Evolutionary conservation across 2,797 vertebrate genomes (phyloP), one percentile per base, ranked within the genome.

Genomic region (Urophycis tenuis): DNA sequence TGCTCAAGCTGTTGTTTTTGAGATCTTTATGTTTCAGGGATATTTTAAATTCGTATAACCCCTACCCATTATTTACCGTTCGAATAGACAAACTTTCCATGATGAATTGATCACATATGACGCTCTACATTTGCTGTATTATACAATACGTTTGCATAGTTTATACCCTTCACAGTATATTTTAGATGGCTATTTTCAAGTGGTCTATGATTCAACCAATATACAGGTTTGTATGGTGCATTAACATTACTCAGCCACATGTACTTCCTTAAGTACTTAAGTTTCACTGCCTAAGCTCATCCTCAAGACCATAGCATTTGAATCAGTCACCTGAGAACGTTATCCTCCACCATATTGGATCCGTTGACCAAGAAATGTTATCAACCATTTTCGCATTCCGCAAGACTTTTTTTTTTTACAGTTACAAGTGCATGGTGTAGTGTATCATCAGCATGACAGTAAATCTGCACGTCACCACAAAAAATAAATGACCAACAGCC

Each of bases 371-470:
- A 89, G 76, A 85, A 83, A 80, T 85, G 71, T 82, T 86, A 84
- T 83, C 87, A 85, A 83, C 88, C 88, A 91, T 91, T 87, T 86
- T 85, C 86, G 88, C 91, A 92, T 92, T 87, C 77, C 25, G 82
- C 86, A 87, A 89, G 89, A 67, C 11, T 11, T 12, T 67, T 67
- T 25, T 1, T 67, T 87, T 86, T 87, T 88, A 90, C 90, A 86
- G 84, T 88, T 89, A 87, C 90, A 90, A 85, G 90, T 92, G 93
- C 93, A 94, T 94, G 92, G 91, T 86, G 81, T 91, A 88, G 87
- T 89, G 86, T 90, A 91, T 73, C 79, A 81, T 93, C 90, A 93
- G 93, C 93, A 94, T 93, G 93, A 90, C 90, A 83, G 87, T 92
- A 89, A 85, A 89, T 88, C 92, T 92, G 91, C 91, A 90, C 88